These are phyloP conservation scores for Spodoptera picta DNA, from an alignment of 2,888 invertebrate genomes.

Conservation along the genomic window DNA sequence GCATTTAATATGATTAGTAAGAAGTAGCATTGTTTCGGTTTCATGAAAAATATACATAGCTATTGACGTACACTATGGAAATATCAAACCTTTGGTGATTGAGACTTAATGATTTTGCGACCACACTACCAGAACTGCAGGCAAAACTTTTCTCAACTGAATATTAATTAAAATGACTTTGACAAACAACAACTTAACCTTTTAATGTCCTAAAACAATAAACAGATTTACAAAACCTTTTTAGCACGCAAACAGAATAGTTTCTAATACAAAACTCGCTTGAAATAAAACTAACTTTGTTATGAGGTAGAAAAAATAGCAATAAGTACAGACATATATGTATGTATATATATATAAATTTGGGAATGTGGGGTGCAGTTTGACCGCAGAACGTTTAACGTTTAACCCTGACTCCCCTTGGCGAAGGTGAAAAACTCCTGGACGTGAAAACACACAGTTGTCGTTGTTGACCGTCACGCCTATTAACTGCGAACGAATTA, in stretches of 20 bases:
- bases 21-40: too few relatives aligned
- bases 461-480: conserved; percentile 47
- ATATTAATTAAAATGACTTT: too few relatives aligned
- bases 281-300: conserved; percentile 33
- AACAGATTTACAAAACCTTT: conserved; percentile 19
- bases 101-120: too few relatives aligned
- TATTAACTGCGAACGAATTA: conserved; percentile 48
- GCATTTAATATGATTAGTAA: too few relatives aligned
- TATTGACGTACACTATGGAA: too few relatives aligned
- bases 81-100: too few relatives aligned
- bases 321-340: not conserved
- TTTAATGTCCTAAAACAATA: not conserved
- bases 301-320: conserved; percentile 35
- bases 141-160: too few relatives aligned
- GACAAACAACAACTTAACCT: too few relatives aligned
- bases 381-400: conserved; percentile 32
- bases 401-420: conserved; percentile 17
- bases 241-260: conserved; percentile 8
- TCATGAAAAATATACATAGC: too few relatives aligned
- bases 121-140: too few relatives aligned
- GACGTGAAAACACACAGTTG: conserved; percentile 29
- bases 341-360: conserved; percentile 15
- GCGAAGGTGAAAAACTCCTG: conserved; percentile 39
- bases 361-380: conserved; percentile 32
- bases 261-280: conserved; percentile 29